Evolutionary conservation across 2,888 invertebrate species (phyloP), one percentile per base, ranked within the genome.

Genomic region (Eumerus sabulonum): DNA sequence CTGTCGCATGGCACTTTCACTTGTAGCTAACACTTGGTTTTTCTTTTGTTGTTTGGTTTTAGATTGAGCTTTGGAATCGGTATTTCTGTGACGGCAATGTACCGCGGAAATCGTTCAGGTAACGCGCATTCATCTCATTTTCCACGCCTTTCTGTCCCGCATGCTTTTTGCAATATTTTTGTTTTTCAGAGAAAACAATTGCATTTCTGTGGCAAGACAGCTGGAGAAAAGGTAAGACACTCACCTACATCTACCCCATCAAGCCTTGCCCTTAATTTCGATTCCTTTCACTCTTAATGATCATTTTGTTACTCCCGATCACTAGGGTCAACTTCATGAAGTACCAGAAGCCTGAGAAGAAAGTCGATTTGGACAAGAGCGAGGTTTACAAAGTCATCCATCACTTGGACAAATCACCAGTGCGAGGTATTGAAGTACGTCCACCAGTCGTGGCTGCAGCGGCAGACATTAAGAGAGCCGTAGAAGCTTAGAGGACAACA

Each of bases 311-410:
- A 7, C 7, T 27, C 74, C 54, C n/a, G n/a, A n/a, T 72, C 85
- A 85, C n/a, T 89, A 96, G 97, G 87, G 95, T 97, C 70, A 96
- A 97, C 91, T 97, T 97, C 89, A 92, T 95, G 91, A 96, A 96
- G 88, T 96, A 94, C 89, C 94, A 95, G 86, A 95, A 95, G 85
- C 93, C 94, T 27, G 93, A 94, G 76, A 93, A 93, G 56, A 92
- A 92, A 76, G 90, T 94, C 85, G 93, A 94, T 87, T 91, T 95
- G 82, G 92, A 94, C 88, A 91, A 93, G 85, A 95, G 95, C 70
- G 95, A 94, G 86, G 95, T 95, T 4, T 95, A 93, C 89, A 94
- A 93, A 87, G 89, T 95, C 87, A 91, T 96, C 73, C 95, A 95
- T 89, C 92, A 94, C 84, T 91, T 94, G 91, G 93, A 94, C 82